Percentiles rank a stretch among this genome's conserved stretches.
These are phyloP conservation scores for Vannuccia rotundouncinata DNA, from an alignment of 2,888 invertebrate genomes.

Conservation along the genomic window DNA sequence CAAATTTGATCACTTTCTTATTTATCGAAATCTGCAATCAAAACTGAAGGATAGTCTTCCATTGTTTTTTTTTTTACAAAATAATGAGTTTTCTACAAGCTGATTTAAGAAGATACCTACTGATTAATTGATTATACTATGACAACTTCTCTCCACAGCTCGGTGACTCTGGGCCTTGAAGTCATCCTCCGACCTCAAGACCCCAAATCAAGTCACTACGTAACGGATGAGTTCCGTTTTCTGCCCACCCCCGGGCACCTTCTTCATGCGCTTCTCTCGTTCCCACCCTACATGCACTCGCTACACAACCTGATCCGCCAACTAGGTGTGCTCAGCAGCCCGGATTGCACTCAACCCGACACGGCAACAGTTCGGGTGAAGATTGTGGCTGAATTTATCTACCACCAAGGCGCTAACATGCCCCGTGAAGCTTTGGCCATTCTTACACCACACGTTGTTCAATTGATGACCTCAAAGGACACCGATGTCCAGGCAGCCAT, in stretches of 20 bases:
- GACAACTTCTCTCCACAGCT: not conserved
- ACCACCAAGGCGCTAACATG: not conserved
- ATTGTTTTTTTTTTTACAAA: too few species aligned
- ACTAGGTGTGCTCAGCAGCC: not conserved
- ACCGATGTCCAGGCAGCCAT: not conserved
- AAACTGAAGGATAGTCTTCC: too few species aligned
- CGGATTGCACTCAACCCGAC: not conserved
- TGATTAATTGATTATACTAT: too few species aligned
- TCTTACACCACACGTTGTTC: not conserved
- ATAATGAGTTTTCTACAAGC: too few species aligned
- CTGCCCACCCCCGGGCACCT: not conserved
- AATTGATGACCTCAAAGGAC: not conserved
- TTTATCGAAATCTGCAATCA: too few species aligned
- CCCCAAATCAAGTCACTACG: not conserved
- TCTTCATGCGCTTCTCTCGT: constrained; percentile 2
- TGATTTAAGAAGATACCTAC: too few species aligned
- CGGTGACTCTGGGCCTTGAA: not conserved
- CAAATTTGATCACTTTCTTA: too few species aligned
- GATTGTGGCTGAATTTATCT: not conserved
- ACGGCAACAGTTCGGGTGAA: not conserved
- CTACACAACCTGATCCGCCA: not conserved
- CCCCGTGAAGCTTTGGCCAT: not conserved
- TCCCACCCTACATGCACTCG: constrained; percentile 4
- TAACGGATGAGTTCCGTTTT: not conserved
- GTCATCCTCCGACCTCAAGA: not conserved